Evolutionary conservation across 1,140 invertebrate species (phyloP), one percentile per base, ranked within the genome.

Genomic region (Drosophila sp.): DNA sequence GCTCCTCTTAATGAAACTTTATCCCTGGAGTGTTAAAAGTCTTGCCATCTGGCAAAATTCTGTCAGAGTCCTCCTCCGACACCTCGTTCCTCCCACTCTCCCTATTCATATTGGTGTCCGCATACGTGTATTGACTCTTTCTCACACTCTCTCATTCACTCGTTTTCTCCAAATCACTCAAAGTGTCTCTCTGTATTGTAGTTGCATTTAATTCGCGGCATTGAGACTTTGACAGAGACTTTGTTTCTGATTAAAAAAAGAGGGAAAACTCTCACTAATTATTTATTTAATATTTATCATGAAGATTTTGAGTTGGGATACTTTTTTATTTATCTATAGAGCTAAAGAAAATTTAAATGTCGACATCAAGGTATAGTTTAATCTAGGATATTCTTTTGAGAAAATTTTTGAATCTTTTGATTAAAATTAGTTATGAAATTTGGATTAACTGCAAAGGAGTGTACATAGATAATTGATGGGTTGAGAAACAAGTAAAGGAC

Each of bases 21-120:
- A 89, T 89, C 80, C 85, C 84, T 73, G 76, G 77, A 84, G 84
- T 87, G 84, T 79, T 78, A 89, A 89, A 77, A 83, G 83, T 89
- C 73, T 80, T 74, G 76, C 84, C 84, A 89, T 74, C 58, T 87
- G 79, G 57, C 72, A 71, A n/a, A 27, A 7, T 41, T 35, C 33
- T 58, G 6, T n/a, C 44, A 50, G 25, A 50, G 44, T 50, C 23
- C 44, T 27, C 23, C 44, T 7, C 8, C 44, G 10, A 17, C 17
- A 17, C 17, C 17, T 17, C 17, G 7, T 10, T 35, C 23, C 60
- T 61, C 8, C 33, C 11, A 29, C 55, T 23, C 38, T 65, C 72
- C 17, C 17, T 58, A 66, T 47, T 65, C 71, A 6, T 50, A 58
- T 72, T 69, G 70, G 72, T 44, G 56, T 25, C 63, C 60, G 64